A percentile compares a stretch with the other conserved stretches of the same genome.
These are phyloP conservation scores for Drosophila lacertosa DNA, from an alignment of 1,140 invertebrate genomes.

Conservation along the genomic window DNA sequence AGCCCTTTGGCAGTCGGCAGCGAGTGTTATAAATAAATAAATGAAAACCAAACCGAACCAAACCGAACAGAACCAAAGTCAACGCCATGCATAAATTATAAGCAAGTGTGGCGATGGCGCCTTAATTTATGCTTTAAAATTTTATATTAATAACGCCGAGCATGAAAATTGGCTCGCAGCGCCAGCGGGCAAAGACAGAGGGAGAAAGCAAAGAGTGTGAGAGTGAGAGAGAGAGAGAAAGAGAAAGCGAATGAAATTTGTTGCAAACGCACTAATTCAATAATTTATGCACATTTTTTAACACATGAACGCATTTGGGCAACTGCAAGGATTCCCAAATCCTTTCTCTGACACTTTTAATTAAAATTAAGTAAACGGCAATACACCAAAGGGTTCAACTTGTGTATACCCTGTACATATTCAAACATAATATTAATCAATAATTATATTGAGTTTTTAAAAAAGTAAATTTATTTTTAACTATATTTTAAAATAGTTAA, in stretches of 20 bases:
- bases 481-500: too few relatives aligned
- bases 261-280: constrained; percentile 70
- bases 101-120: constrained; percentile 53
- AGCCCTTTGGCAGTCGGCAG: constrained; percentile 54
- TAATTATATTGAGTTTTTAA: too few relatives aligned
- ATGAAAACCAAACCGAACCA: constrained; percentile 35
- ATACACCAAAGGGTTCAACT: neutral
- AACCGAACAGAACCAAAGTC: constrained; percentile 43
- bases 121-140: constrained; percentile 68
- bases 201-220: neutral
- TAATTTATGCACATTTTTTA: constrained; percentile 76
- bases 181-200: neutral
- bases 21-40: constrained; percentile 62
- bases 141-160: constrained; percentile 56
- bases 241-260: constrained; percentile 23
- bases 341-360: constrained; percentile 54
- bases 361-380: constrained; percentile 44
- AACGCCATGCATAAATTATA: constrained; percentile 64
- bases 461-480: too few relatives aligned
- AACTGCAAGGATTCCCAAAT: constrained; percentile 49
- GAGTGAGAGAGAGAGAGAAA: neutral
- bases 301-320: constrained; percentile 52
- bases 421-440: too few relatives aligned
- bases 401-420: constrained; percentile 15
- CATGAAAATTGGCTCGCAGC: constrained; percentile 49